Percentiles rank a stretch among this genome's conserved stretches.
Conservation (phyloP, 1,140 invertebrate genomes). For the Apis cerana region DNA sequence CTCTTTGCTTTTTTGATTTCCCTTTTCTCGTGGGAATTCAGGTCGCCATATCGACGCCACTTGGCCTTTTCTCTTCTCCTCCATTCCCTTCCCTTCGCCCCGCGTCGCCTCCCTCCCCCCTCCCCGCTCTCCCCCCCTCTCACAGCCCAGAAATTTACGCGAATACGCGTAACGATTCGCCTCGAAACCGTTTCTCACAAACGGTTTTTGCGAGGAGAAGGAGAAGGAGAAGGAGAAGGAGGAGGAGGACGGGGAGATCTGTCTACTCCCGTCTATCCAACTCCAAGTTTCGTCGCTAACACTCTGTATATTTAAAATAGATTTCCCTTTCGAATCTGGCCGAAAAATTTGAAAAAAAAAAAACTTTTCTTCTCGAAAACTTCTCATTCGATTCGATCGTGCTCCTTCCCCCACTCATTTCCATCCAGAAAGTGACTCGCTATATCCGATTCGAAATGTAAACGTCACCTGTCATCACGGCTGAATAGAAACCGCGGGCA, state of each 20-base stretch:
- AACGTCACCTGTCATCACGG: slow-evolving; percentile 10
- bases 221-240: no score
- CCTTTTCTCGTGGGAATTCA: slow-evolving; percentile 42
- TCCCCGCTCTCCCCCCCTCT: no score
- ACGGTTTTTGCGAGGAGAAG: not conserved
- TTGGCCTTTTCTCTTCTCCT: slow-evolving; percentile 23
- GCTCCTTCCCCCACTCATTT: no score
- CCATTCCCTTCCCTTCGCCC: not conserved
- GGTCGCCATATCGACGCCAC: slow-evolving; percentile 50
- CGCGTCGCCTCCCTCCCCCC: not conserved
- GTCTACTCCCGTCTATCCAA: not conserved
- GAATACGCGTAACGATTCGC: not conserved
- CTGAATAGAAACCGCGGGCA: slow-evolving; percentile 18
- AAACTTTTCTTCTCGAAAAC: not conserved
- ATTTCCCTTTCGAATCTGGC: not conserved
- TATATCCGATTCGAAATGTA: not conserved
- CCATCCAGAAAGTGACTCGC: no score
- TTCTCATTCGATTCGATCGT: not conserved
- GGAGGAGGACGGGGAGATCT: no score
- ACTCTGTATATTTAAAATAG: not conserved
- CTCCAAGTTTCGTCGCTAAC: not conserved
- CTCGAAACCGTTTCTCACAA: not conserved
- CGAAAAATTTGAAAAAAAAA: no score
- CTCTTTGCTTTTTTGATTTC: slow-evolving; percentile 52
- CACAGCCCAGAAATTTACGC: slow-evolving; percentile 12